Conservation (phyloP, 2,113 vertebrate species). For the Leptodactylus fuscus region DNA sequence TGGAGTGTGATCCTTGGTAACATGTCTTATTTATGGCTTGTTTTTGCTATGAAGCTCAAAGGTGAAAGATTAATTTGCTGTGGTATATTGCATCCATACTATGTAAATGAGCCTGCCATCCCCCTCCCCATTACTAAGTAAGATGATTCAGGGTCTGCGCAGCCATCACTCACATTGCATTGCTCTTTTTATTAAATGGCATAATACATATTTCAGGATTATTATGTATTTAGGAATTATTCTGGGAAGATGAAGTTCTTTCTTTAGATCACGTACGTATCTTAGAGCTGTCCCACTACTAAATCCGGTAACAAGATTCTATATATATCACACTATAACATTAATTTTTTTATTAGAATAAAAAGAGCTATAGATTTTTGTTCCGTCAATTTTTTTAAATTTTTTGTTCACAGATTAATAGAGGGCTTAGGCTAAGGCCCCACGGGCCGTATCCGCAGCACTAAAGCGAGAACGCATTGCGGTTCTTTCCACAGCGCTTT, state of each 20-base stretch:
- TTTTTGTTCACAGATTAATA: no score
- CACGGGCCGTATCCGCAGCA: no score
- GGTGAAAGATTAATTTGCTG: conserved; percentile 53
- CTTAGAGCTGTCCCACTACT: neutral
- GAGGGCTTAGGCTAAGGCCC: no score
- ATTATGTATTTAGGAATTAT: conserved; percentile 9
- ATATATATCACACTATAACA: no score
- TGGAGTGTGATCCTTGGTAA: neutral
- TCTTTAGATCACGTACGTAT: neutral
- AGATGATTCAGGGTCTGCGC: conserved; percentile 2
- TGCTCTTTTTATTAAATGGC: conserved; percentile 14
- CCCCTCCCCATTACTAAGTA: conserved; percentile 51
- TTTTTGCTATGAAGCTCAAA: conserved; percentile 37
- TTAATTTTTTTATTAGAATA: no score
- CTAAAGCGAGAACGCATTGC: no score
- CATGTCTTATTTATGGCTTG: conserved; percentile 43
- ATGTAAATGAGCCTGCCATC: conserved; percentile 34
- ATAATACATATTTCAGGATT: conserved; percentile 15
- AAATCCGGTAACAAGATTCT: neutral
- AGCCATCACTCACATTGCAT: conserved; percentile 29
- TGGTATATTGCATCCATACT: conserved; percentile 31
- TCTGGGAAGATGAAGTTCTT: neutral
- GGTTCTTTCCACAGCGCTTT: no score
- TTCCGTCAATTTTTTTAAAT: no score
- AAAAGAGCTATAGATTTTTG: no score